Base-by-base conservation (phyloP, 1,140 invertebrate species). In the Drosophila simulans region DNA sequence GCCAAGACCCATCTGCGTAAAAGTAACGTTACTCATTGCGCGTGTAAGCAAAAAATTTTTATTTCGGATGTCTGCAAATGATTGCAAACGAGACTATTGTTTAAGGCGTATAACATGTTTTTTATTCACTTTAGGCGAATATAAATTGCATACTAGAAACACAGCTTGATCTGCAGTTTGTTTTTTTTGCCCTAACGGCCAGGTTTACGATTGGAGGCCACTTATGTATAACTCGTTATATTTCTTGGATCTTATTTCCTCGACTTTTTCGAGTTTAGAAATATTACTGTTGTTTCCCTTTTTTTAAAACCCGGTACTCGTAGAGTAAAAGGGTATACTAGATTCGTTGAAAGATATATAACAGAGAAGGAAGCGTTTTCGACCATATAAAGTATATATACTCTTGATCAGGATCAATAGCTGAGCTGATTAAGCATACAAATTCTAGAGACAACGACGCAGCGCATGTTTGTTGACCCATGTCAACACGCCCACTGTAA, bases 171-270 rank as follows among this genome's bases (percentile, higher is more conserved):
- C 10, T 20, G 20, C 0, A 25, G 15, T 49, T 63, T 35, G 25
- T 48, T 55, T 73, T 52, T 64, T 74, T 64, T 43, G 49, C 62
- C 31, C 45, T 39, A 51, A 64, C 73, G 55, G 39, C 45, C 40
- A 55, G 56, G 80, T 84, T 89, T 89, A 89, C 77, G 84, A 90
- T 89, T 89, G 71, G 77, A 89, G 69, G 85, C 89, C 73, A 89
- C 84, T 89, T 84, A 17, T n/a, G n/a, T n/a, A n/a, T 17, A 17
- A 17, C 17, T 17, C 43, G 39, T 77, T 77, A 77, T 76, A 77
- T 77, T 77, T 31, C 13, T 17, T 53, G 27, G 68, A 39, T 86
- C 86, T 86, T 88, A 88, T 88, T 80, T 80, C 56, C 80, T 49
- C 58, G 68, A 74, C 84, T 80, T 74, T 80, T 84, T 60, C 63